phyloP scores from a whole-genome alignment of 1,140 invertebrate species.

The Agraylea sexmaculata region DNA sequence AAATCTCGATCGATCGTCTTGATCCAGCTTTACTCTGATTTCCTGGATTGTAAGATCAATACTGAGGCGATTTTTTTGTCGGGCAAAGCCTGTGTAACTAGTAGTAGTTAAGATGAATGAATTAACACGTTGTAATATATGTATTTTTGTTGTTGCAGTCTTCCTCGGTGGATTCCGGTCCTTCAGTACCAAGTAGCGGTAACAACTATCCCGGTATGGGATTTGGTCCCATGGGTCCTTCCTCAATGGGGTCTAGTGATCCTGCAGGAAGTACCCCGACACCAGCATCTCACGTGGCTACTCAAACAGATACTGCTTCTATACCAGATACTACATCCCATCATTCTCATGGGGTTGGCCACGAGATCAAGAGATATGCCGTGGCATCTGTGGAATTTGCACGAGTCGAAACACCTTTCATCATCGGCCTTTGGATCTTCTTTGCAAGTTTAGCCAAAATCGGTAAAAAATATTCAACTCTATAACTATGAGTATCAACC shows the following conservation, averaged over 20 bases:
- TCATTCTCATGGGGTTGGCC: constrained; percentile 23
- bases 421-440: constrained; percentile 90
- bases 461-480: no score
- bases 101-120: no score
- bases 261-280: constrained; percentile 25
- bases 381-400: constrained; percentile 76
- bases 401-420: constrained; percentile 80
- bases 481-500: no score
- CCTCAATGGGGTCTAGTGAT: constrained; percentile 29
- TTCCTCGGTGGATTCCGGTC: no score
- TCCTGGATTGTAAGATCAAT: no score
- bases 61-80: no score
- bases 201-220: constrained; percentile 31
- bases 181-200: no score
- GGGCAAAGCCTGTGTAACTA: no score
- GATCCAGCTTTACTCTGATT: no score
- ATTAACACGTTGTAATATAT: no score
- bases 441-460: constrained; percentile 91
- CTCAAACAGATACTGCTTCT: constrained; percentile 22
- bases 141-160: no score
- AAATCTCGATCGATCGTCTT: no score
- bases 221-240: constrained; percentile 36
- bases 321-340: constrained; percentile 4
- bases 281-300: constrained; percentile 24
- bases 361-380: constrained; percentile 45